Conservation (phyloP, 2,113 vertebrate genomes). For the Puffinus mauretanicus region DNA sequence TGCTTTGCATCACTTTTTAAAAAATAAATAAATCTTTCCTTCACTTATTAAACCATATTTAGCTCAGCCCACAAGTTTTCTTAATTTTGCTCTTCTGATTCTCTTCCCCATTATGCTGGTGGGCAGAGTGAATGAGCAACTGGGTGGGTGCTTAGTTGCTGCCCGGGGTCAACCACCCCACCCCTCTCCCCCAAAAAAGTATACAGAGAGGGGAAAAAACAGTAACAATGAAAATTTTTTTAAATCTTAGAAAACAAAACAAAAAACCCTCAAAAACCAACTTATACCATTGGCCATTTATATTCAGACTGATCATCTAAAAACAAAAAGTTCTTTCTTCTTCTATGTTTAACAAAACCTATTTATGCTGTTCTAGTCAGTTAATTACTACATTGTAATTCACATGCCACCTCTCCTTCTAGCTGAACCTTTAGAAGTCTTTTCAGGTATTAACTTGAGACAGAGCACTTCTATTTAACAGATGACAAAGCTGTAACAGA, state of each 20-base stretch:
- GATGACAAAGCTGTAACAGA: neutral
- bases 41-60: neutral
- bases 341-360: neutral
- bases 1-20: neutral
- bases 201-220: neutral
- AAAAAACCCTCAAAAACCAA: neutral
- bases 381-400: neutral
- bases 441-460: constrained; percentile 3
- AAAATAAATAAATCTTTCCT: neutral
- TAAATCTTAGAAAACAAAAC: neutral
- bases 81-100: neutral
- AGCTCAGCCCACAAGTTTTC: neutral
- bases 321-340: neutral
- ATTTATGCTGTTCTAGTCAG: neutral
- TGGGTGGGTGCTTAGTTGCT: neutral
- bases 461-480: neutral
- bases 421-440: neutral
- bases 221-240: neutral
- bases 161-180: neutral
- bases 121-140: neutral
- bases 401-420: neutral
- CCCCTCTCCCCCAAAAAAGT: neutral
- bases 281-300: neutral
- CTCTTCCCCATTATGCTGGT: neutral
- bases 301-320: neutral